These are phyloP conservation scores for Petrocephalus sullivani DNA, from an alignment of 2,797 vertebrate species.

Conservation along the genomic window DNA sequence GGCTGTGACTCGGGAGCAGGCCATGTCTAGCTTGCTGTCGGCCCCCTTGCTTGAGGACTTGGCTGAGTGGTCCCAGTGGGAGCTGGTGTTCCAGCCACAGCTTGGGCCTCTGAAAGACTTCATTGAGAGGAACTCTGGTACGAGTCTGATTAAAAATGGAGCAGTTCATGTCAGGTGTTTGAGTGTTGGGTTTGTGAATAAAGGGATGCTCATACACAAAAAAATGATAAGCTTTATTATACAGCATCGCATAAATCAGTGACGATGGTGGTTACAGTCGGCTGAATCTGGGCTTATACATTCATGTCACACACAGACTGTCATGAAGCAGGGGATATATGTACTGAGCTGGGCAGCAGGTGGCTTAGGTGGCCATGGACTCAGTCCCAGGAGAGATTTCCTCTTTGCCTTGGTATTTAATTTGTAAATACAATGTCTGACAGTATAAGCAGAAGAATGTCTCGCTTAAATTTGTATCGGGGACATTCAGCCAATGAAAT, in stretches of 20 bases:
- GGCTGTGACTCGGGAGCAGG: conserved; percentile 52
- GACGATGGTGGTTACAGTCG: not conserved
- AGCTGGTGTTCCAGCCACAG: conserved; percentile 60
- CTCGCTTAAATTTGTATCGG: not conserved
- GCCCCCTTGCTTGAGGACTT: conserved; percentile 69
- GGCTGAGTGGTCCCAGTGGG: conserved; percentile 68
- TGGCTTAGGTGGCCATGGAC: not conserved
- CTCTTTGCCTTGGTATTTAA: not conserved
- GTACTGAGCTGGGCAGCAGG: not conserved
- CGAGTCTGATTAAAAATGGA: not conserved
- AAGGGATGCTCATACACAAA: not conserved
- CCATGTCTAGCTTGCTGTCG: conserved; percentile 57
- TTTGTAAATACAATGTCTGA: not conserved
- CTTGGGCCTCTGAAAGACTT: conserved; percentile 64
- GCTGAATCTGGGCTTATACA: not conserved
- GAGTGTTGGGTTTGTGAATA: not conserved
- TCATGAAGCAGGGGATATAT: not conserved
- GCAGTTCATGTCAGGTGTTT: not conserved
- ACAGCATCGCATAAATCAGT: not conserved
- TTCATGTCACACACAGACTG: not conserved
- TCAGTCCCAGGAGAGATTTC: not conserved
- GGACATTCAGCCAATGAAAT: not conserved
- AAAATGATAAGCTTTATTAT: not conserved
- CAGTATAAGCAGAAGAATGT: not conserved
- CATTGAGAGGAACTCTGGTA: conserved; percentile 64